Conservation (phyloP, 1,140 invertebrate genomes). For the Diorhabda carinulata region DNA sequence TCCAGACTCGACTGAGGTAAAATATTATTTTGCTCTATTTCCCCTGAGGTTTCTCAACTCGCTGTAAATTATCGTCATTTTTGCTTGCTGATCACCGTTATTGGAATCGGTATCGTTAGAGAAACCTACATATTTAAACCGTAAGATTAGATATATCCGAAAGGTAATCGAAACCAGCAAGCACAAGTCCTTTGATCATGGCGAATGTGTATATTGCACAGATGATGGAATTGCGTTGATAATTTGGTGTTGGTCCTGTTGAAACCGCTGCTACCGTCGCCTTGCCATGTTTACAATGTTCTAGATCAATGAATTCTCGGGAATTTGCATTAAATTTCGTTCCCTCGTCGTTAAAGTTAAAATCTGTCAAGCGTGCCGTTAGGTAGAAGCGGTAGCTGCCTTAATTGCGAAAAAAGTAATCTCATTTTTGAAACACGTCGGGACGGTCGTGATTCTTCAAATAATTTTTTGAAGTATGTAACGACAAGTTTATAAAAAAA, state of each 20-base stretch:
- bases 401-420: conserved; percentile 3
- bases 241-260: conserved; percentile 40
- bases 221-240: conserved; percentile 42
- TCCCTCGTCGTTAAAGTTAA: conserved; percentile 5
- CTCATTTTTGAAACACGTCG: background rate
- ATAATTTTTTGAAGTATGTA: too few species aligned
- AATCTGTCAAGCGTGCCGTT: conserved; percentile 23
- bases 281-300: conserved; percentile 43
- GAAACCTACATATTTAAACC: conserved; percentile 20
- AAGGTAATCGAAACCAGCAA: conserved; percentile 21
- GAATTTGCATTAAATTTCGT: conserved; percentile 39
- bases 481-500: too few species aligned
- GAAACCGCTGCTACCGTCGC: conserved; percentile 33
- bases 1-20: background rate
- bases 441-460: too few species aligned
- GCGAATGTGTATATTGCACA: conserved; percentile 35
- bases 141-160: conserved; percentile 14
- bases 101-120: background rate
- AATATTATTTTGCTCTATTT: background rate
- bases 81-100: background rate
- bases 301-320: conserved; percentile 41
- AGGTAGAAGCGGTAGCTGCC: conserved; percentile 1
- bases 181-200: conserved; percentile 36
- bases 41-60: background rate
- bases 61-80: background rate